phyloP scores from a whole-genome alignment of 2,797 vertebrate genomes.

The Dendrocincla tyrannina region DNA sequence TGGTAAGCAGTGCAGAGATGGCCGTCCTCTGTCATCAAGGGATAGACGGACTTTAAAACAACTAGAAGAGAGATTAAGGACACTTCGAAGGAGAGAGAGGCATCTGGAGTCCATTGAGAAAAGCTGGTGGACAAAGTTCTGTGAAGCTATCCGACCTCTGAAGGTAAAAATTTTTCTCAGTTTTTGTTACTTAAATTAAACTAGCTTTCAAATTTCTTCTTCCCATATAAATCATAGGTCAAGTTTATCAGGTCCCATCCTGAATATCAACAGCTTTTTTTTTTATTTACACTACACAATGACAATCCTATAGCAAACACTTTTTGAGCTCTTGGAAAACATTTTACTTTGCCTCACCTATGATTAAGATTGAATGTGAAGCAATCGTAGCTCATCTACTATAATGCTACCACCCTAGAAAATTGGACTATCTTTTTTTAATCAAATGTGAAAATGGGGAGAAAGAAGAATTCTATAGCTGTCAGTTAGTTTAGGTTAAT shows the following conservation, averaged over 20 bases:
- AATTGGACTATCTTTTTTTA: background rate
- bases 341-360: background rate
- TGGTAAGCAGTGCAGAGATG: conserved; percentile 87
- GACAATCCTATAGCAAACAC: background rate
- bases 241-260: background rate
- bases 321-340: background rate
- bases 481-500: background rate
- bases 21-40: conserved; percentile 88
- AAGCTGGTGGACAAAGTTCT: conserved; percentile 92
- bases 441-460: background rate
- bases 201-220: background rate
- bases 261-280: background rate
- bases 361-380: background rate
- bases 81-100: conserved; percentile 85
- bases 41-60: conserved; percentile 88
- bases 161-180: conserved; percentile 79
- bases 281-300: background rate
- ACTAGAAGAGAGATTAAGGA: conserved; percentile 87
- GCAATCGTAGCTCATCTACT: background rate
- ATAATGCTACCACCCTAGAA: background rate
- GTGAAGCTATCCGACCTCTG: conserved; percentile 86
- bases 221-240: background rate
- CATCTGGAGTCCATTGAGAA: conserved; percentile 91
- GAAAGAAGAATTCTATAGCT: background rate
- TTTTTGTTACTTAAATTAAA: background rate